These are phyloP conservation scores for Chionoecetes opilio DNA, from an alignment of 1,140 invertebrate species.

Conservation along the genomic window DNA sequence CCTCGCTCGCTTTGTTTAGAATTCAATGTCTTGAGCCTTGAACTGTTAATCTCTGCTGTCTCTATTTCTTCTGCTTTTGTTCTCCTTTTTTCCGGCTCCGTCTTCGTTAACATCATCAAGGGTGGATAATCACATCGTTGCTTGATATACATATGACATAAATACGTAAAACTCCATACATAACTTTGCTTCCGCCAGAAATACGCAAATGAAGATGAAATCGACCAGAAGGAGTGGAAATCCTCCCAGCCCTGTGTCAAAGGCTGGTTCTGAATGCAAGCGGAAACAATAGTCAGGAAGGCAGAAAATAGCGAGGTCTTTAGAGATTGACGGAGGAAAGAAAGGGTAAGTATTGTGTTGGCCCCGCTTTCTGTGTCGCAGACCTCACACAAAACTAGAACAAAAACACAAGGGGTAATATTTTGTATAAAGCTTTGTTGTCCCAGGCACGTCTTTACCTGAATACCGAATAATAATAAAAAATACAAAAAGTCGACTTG, in stretches of 20 bases:
- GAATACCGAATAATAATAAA: slow-evolving; percentile 57
- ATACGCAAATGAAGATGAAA: slow-evolving; percentile 27
- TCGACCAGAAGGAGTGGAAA: slow-evolving; percentile 63
- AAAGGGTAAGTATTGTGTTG: slow-evolving; percentile 78
- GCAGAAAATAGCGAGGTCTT: slow-evolving; percentile 79
- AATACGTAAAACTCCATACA: slow-evolving; percentile 40
- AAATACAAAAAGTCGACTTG: slow-evolving; percentile 59
- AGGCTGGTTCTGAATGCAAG: slow-evolving; percentile 72
- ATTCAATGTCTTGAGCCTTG: slow-evolving; percentile 69
- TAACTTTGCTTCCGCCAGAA: slow-evolving; percentile 21
- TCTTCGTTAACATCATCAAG: slow-evolving; percentile 22
- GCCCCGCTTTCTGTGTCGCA: slow-evolving; percentile 64
- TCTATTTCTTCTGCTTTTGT: neutral
- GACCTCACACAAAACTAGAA: slow-evolving; percentile 67
- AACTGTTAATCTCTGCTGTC: slow-evolving; percentile 59
- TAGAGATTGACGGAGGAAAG: slow-evolving; percentile 78
- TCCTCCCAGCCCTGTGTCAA: slow-evolving; percentile 59
- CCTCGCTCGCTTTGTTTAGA: slow-evolving; percentile 50
- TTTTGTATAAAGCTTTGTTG: slow-evolving; percentile 78
- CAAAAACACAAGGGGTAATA: slow-evolving; percentile 76
- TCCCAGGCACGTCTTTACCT: slow-evolving; percentile 74
- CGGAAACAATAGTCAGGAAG: slow-evolving; percentile 77
- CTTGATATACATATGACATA: neutral
- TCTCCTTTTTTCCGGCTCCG: neutral
- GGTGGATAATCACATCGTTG: neutral